Conservation (phyloP, 1,140 invertebrate species). For the Homalodisca vitripennis region DNA sequence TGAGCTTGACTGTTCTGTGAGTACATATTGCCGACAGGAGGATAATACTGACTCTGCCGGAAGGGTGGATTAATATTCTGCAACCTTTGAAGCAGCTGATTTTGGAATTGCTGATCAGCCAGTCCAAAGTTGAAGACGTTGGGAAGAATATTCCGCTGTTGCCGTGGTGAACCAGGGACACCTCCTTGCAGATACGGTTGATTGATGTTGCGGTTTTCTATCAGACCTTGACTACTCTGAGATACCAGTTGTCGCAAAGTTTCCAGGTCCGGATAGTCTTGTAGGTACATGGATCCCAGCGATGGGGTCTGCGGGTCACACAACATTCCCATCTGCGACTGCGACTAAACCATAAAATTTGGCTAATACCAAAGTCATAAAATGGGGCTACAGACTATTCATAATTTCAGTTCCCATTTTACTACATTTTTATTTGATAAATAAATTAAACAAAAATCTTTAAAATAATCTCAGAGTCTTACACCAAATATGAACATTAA, state of each 20-base stretch:
- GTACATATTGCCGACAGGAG: neutral
- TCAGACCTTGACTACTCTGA: slow-evolving; percentile 27
- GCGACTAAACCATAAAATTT: no score
- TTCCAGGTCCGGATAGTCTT: slow-evolving; percentile 43
- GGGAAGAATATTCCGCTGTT: slow-evolving; percentile 31
- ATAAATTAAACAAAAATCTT: no score
- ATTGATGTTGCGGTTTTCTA: slow-evolving; percentile 33
- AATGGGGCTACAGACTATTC: no score
- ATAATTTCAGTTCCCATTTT: no score
- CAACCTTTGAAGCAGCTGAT: slow-evolving; percentile 57
- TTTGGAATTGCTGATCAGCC: slow-evolving; percentile 52
- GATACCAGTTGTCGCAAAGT: slow-evolving; percentile 38
- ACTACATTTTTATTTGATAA: no score
- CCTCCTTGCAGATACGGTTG: slow-evolving; percentile 22
- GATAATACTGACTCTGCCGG: slow-evolving; percentile 34
- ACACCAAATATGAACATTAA: no score
- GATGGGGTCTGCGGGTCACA: slow-evolving; percentile 43
- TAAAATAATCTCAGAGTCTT: no score
- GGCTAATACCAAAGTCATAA: no score
- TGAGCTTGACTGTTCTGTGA: slow-evolving; percentile 32
- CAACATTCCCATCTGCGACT: slow-evolving; percentile 32
- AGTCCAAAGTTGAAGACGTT: slow-evolving; percentile 37
- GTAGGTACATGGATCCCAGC: slow-evolving; percentile 40
- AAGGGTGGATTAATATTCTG: slow-evolving; percentile 49
- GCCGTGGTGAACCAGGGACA: slow-evolving; percentile 35